Evolutionary conservation across 2,888 invertebrate genomes (phyloP), one percentile per base, ranked within the genome.

Genomic region (Sarcophaga rosellei): DNA sequence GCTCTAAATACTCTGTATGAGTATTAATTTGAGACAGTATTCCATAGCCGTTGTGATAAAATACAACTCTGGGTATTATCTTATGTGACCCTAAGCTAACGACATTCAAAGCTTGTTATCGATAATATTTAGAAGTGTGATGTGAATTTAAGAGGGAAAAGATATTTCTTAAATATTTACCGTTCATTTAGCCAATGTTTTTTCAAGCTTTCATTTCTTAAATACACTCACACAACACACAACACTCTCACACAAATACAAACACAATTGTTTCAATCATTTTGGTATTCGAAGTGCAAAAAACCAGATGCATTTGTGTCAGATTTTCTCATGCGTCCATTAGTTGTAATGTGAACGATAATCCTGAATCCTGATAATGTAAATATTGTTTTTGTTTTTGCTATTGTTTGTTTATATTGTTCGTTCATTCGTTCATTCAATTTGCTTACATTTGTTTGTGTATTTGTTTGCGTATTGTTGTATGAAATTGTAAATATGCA

Each of bases 261-360:
- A 3, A 10, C n/a, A 8, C 11, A 12, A 69, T 75, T 74, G 66
- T 77, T 80, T 83, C 35, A 62, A 76, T 47, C 62, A 77, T 83
- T 83, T 83, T 57, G 35, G 35, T 10, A 15, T 17, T 53, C 62
- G 57, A 59, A 65, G 47, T 35, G 35, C 35, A 35, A 68, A 65
- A 61, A 63, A 63, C 69, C 86, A 83, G 83, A 86, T 86, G 86
- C 86, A 83, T 69, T 84, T 74, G 83, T 86, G 83, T 83, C 86
- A 81, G 81, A 86, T 81, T 86, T 86, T 86, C 86, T 86, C 86
- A 86, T 86, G 86, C 83, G 77, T 86, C 86, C 86, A 86, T 86
- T 86, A 86, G 62, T 79, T 83, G 83, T 69, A 83, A 83, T 86
- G 73, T 73, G 80, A 47, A 69, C 73, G 74, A 84, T 79, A 84